phyloP scores from a whole-genome alignment of 1,140 invertebrate genomes.

The Drosophila pectinifera region DNA sequence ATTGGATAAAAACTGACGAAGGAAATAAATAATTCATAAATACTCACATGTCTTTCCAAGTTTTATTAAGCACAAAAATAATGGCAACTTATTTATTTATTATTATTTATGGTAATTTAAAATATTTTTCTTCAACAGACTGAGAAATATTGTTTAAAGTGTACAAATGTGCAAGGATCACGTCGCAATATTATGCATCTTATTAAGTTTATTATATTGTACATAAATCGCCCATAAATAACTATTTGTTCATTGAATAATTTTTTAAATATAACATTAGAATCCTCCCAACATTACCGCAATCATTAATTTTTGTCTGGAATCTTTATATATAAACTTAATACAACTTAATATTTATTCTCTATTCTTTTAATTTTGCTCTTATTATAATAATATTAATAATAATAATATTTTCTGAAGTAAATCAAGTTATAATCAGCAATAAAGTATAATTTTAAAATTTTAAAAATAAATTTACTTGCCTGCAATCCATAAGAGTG shows the following conservation, averaged over 20 bases:
- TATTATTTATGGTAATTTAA: too few relatives aligned
- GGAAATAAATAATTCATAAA: neutral
- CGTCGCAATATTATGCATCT: too few relatives aligned
- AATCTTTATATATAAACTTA: too few relatives aligned
- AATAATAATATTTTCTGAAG: too few relatives aligned
- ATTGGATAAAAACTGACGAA: neutral
- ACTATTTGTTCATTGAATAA: neutral
- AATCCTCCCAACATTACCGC: too few relatives aligned
- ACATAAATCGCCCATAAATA: neutral
- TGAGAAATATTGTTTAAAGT: neutral
- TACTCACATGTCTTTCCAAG: neutral
- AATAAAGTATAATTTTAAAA: too few relatives aligned
- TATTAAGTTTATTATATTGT: neutral
- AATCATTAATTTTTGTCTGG: neutral
- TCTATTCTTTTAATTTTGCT: neutral
- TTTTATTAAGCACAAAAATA: neutral
- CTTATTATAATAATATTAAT: too few relatives aligned
- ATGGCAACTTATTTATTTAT: neutral
- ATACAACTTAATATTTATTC: neutral
- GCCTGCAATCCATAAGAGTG: too few relatives aligned
- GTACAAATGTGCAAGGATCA: too few relatives aligned
- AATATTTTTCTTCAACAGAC: neutral
- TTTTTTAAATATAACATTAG: neutral
- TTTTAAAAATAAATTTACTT: too few relatives aligned
- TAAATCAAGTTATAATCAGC: too few relatives aligned